These are phyloP conservation scores for Dermatophagoides farinae DNA, from an alignment of 1,140 invertebrate species.

Conservation along the genomic window DNA sequence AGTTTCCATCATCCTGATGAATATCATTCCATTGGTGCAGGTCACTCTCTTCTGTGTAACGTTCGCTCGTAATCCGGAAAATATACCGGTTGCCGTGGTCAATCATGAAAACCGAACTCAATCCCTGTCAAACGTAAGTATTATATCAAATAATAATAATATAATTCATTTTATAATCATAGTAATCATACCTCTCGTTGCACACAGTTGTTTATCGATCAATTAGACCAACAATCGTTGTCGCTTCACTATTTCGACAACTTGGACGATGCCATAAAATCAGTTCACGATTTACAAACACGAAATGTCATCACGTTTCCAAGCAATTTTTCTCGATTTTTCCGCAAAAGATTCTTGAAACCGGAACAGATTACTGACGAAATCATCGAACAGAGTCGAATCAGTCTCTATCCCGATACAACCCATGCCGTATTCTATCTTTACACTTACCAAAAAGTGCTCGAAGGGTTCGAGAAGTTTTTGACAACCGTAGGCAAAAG, in stretches of 20 bases:
- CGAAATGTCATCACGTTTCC: constrained; percentile 9
- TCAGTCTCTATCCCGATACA: constrained; percentile 22
- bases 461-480: constrained; percentile 7
- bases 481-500: background rate
- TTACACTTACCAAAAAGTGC: background rate
- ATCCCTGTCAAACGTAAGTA: background rate
- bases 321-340: constrained; percentile 10
- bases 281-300: constrained; percentile 11
- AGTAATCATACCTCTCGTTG: background rate
- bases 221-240: background rate
- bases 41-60: constrained; percentile 83
- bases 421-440: background rate
- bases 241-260: background rate
- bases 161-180: background rate
- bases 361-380: background rate
- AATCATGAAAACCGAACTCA: constrained; percentile 22
- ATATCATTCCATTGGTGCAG: constrained; percentile 69
- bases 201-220: background rate
- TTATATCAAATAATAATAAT: background rate
- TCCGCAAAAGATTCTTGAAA: constrained; percentile 3
- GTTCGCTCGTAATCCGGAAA: constrained; percentile 66
- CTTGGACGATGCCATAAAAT: constrained; percentile 4
- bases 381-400: constrained; percentile 19
- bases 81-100: constrained; percentile 58
- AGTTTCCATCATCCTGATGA: constrained; percentile 45